phyloP scores from a whole-genome alignment of 2,797 vertebrate species.

The Apodemus agrarius region DNA sequence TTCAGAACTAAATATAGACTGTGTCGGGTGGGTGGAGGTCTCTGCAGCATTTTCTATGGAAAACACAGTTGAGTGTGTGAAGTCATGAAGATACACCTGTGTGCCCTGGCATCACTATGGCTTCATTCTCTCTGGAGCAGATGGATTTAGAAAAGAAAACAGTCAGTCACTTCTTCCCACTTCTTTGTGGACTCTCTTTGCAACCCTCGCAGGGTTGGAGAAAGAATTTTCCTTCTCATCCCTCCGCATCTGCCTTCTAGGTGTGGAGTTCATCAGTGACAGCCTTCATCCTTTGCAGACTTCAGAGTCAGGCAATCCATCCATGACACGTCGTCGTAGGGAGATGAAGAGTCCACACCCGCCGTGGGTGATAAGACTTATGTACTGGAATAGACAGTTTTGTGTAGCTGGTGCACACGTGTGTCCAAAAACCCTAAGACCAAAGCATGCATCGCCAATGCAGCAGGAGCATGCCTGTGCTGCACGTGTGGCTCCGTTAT shows the following conservation, averaged over 20 bases:
- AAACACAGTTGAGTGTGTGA: neutral
- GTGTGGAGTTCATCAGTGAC: neutral
- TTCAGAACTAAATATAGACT: constrained; percentile 73
- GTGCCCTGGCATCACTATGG: accelerated
- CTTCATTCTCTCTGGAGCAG: neutral
- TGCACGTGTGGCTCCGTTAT: neutral
- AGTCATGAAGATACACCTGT: neutral
- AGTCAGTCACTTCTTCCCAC: accelerated
- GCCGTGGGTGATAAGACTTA: neutral
- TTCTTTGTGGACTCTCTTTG: neutral
- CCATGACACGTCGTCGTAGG: accelerated
- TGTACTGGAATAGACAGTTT: neutral
- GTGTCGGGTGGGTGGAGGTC: neutral
- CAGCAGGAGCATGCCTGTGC: neutral
- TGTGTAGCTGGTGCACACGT: constrained; percentile 45
- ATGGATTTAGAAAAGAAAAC: neutral
- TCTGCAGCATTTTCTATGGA: neutral
- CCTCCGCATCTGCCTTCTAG: constrained; percentile 29
- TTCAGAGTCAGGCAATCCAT: neutral
- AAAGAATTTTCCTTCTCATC: neutral
- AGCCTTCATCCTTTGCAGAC: neutral
- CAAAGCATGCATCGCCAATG: neutral
- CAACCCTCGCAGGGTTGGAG: neutral
- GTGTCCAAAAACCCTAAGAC: neutral
- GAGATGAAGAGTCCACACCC: no score